phyloP scores from a whole-genome alignment of 1,140 invertebrate genomes.

The Zaprionus capensis region DNA sequence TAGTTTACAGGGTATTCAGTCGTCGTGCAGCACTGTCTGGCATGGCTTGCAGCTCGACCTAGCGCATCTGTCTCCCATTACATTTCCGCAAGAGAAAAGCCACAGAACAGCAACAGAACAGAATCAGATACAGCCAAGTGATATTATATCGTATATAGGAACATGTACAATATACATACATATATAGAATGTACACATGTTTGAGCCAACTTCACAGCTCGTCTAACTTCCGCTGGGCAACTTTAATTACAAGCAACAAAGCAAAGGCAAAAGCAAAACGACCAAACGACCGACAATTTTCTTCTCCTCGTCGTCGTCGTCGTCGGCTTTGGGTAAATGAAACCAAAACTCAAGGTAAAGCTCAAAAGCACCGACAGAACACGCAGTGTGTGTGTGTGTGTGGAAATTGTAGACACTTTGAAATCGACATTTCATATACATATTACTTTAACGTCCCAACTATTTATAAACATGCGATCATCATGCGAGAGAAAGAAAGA shows the following conservation, averaged over 20 bases:
- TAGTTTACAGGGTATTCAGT: background rate
- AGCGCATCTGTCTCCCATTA: conserved; percentile 57
- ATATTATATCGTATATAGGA: conserved; percentile 3
- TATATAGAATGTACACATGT: conserved; percentile 11
- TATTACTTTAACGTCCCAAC: conserved; percentile 60
- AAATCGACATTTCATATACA: conserved; percentile 71
- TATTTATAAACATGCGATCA: conserved; percentile 82
- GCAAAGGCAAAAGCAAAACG: conserved; percentile 26
- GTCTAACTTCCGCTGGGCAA: conserved; percentile 73
- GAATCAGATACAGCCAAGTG: conserved; percentile 24
- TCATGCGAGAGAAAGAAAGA: conserved; percentile 40
- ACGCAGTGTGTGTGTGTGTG: conserved; percentile 24
- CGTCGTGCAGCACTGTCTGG: background rate
- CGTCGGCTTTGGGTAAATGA: conserved; percentile 58
- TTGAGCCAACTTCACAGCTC: conserved; percentile 70
- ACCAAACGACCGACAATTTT: conserved; percentile 59
- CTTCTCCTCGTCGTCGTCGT: conserved; percentile 33
- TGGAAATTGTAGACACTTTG: conserved; percentile 62
- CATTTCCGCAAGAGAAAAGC: conserved; percentile 60
- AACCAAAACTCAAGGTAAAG: conserved; percentile 72
- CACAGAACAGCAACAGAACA: conserved; percentile 7
- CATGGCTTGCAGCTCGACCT: conserved; percentile 38
- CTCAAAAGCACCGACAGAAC: conserved; percentile 55
- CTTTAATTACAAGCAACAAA: conserved; percentile 72
- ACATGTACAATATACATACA: background rate